Conservation (phyloP, 2,113 vertebrate genomes). For the Campylomormyrus tamandua region DNA sequence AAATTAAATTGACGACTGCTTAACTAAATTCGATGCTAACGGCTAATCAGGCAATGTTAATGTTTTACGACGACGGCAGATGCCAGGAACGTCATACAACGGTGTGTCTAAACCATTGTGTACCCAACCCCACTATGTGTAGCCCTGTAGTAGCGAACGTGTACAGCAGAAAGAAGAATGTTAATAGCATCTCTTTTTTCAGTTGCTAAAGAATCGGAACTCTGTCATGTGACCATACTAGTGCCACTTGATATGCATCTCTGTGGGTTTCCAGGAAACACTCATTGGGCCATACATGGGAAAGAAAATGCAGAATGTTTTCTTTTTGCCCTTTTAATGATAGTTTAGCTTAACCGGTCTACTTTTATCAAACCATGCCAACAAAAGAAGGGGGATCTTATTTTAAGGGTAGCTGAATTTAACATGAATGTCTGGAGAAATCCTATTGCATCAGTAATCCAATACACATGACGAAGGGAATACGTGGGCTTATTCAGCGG, state of each 20-base stretch:
- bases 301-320: neutral
- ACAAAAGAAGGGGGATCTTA: neutral
- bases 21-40: neutral
- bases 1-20: neutral
- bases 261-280: neutral
- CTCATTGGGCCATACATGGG: neutral
- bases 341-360: neutral
- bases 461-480: neutral
- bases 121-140: neutral
- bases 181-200: neutral
- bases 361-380: constrained; percentile 8
- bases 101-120: neutral
- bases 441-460: neutral
- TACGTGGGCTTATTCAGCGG: neutral
- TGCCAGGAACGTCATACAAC: neutral
- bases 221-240: neutral
- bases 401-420: neutral
- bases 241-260: neutral
- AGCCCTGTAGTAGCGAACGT: neutral
- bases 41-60: neutral
- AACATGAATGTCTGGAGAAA: neutral
- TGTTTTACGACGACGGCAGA: neutral
- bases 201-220: neutral
- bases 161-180: neutral
- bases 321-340: neutral